Conservation (phyloP, 2,797 vertebrate genomes). For the Eurystomus glaucurus region DNA sequence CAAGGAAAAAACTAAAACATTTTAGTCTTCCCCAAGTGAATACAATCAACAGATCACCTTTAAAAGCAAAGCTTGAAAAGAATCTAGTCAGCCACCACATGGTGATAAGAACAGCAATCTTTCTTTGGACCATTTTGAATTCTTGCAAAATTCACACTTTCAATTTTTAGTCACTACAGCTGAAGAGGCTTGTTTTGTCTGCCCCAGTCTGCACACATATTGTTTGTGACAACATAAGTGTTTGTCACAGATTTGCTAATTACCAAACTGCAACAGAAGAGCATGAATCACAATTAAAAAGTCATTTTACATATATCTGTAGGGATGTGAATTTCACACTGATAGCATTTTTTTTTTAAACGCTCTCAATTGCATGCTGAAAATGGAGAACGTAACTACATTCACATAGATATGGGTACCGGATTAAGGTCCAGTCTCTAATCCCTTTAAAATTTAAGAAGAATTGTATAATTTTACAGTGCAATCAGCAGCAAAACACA, state of each 20-base stretch:
- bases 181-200: constrained; percentile 43
- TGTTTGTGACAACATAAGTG: background rate
- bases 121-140: background rate
- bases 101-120: background rate
- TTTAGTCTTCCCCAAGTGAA: background rate
- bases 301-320: background rate
- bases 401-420: background rate
- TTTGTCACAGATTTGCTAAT: constrained; percentile 5
- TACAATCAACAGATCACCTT: background rate
- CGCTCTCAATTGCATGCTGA: background rate
- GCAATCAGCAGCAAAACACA: background rate
- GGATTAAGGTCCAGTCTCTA: background rate
- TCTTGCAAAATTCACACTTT: background rate
- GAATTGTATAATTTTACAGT: constrained; percentile 5
- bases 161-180: background rate
- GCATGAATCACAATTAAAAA: constrained; percentile 22
- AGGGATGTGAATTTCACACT: background rate
- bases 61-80: background rate
- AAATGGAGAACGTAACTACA: background rate
- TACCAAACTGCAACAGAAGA: background rate
- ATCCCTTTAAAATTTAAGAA: background rate
- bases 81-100: background rate
- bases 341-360: background rate
- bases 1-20: background rate
- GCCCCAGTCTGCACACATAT: background rate